Base-by-base conservation (phyloP, 2,113 vertebrate genomes). In the Apteryx mantelli region DNA sequence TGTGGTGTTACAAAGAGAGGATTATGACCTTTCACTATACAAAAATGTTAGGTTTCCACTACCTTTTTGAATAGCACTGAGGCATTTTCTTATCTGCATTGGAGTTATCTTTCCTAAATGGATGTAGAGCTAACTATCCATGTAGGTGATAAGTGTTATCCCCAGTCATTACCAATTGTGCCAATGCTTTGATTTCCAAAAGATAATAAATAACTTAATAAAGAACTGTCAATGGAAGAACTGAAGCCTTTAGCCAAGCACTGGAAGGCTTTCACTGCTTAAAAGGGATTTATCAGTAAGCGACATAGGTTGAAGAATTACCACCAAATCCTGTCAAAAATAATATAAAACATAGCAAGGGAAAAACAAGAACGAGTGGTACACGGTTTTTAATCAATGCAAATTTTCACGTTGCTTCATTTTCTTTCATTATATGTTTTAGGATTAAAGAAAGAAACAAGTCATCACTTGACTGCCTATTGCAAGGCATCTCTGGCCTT, bases 401-500 rank as follows among this genome's bases (percentile, higher is more conserved):
- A 91, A 5, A 80, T 88, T 86, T 96, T 94, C 63, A 89, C 86
- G 61, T 98, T 96, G 77, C 66, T 97, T 97, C 89, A 91, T 97
- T 97, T 98, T 95, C 80, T 91, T 94, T 97, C 55, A 76, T 95
- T 97, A 58, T 95, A 38, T 89, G 58, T 87, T 91, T 97, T 69
- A 88, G 84, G 87, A 96, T 96, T 95, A 96, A 97, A 97, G 95
- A 93, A 93, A 93, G 97, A 96, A 96, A 89, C 87, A 96, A 97
- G 95, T 68, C 95, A 65, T 97, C 86, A 94, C 96, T 97, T 97
- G 96, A 96, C 87, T 97, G 95, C 75, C 71, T 96, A 95, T 82
- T 95, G 94, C 94, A 97, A 97, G 97, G 95, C 91, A 92, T 95
- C 87, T 91, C 93, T 97, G 95, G 94, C 97, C 93, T 97, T 89